Conservation (phyloP, 2,888 invertebrate species). For the Leptothorax acervorum region DNA sequence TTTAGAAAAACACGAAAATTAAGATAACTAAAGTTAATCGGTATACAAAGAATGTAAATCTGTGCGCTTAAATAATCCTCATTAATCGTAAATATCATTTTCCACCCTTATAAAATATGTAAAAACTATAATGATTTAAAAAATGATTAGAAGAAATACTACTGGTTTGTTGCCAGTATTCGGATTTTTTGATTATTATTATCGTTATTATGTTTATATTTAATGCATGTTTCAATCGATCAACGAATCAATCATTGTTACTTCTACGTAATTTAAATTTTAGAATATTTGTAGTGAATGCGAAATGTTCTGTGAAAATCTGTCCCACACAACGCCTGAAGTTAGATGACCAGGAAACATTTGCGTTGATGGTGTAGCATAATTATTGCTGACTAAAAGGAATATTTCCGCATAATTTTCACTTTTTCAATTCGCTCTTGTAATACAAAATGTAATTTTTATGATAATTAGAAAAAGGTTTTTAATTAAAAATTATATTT, state of each 20-base stretch:
- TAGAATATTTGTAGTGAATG: not conserved
- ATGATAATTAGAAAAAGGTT: not conserved
- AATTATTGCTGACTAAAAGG: not conserved
- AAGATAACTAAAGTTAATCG: not conserved
- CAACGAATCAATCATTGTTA: not conserved
- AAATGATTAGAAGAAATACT: not conserved
- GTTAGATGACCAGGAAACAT: constrained; percentile 60
- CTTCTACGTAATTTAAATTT: not conserved
- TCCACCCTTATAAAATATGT: not conserved
- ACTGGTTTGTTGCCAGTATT: not conserved
- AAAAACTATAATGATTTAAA: not conserved
- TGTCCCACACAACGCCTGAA: constrained; percentile 47
- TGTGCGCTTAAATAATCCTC: not conserved
- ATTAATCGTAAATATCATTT: not conserved
- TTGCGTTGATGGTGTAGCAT: constrained; percentile 44
- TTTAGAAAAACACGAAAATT: not conserved
- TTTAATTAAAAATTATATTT: constrained; percentile 1
- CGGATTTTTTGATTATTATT: not conserved
- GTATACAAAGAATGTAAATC: not conserved
- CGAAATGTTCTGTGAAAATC: not conserved
- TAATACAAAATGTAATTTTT: not conserved
- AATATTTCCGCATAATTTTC: not conserved
- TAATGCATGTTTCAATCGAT: not conserved
- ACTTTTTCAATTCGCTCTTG: not conserved
- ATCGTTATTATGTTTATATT: not conserved